Evolutionary conservation across 2,797 vertebrate species (phyloP).

Genomic region (Tenualosa thibaudeaui): DNA sequence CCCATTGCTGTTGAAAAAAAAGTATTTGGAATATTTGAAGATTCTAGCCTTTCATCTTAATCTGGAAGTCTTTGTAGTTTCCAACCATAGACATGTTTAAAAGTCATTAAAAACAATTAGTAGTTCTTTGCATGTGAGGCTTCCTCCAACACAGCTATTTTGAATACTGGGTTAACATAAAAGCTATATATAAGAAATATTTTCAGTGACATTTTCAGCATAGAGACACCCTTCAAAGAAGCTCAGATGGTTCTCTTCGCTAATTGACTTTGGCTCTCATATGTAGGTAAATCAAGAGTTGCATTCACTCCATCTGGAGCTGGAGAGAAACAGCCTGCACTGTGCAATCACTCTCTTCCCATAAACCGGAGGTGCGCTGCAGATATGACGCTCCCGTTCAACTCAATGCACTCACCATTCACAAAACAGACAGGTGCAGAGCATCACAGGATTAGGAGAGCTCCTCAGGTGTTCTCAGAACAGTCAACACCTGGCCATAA

Average conservation of each 20-base stretch:
- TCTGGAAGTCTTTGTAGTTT: neutral
- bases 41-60: neutral
- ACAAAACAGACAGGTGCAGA: slow-evolving; percentile 59
- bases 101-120: neutral
- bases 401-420: slow-evolving; percentile 51
- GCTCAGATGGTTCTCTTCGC: neutral
- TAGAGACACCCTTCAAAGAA: neutral
- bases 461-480: neutral
- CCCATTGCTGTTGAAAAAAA: neutral
- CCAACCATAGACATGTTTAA: neutral
- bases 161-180: neutral
- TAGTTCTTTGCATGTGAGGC: neutral
- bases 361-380: slow-evolving; percentile 36
- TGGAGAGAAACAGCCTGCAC: neutral
- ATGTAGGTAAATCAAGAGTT: neutral
- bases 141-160: neutral
- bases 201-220: neutral
- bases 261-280: slow-evolving; percentile 13
- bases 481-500: slow-evolving; percentile 63
- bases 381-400: slow-evolving; percentile 61
- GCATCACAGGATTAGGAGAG: slow-evolving; percentile 54
- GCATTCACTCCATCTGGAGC: slow-evolving; percentile 1
- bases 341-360: slow-evolving; percentile 15
- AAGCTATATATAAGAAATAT: neutral
- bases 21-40: neutral